These are phyloP conservation scores for Aix galericulata DNA, from an alignment of 2,113 vertebrate genomes.

Conservation along the genomic window DNA sequence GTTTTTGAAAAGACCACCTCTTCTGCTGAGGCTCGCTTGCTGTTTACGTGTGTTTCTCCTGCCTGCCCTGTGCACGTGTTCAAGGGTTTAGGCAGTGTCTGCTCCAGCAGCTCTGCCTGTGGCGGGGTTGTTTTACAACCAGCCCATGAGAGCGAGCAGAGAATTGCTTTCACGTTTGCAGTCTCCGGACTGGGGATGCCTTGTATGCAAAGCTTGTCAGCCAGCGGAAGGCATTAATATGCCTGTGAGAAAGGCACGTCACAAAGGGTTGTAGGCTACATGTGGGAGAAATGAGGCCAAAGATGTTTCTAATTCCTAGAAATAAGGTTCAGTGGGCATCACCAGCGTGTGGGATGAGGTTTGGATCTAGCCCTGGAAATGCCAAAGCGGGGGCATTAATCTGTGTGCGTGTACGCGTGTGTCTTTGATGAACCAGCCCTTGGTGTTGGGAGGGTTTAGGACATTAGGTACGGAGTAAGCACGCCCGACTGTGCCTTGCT, in stretches of 20 bases:
- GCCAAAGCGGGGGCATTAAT: not conserved
- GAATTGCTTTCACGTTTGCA: not conserved
- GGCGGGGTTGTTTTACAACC: not conserved
- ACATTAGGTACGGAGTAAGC: not conserved
- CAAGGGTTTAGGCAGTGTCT: not conserved
- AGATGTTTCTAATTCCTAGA: not conserved
- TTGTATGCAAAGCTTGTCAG: fast-evolving
- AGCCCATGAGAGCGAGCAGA: fast-evolving
- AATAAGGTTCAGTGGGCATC: not conserved
- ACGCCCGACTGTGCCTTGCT: fast-evolving
- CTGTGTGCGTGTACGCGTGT: not conserved
- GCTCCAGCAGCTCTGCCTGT: not conserved
- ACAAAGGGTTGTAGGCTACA: not conserved
- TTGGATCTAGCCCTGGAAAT: not conserved
- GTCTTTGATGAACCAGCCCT: not conserved
- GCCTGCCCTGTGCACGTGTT: fast-evolving
- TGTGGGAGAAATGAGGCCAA: not conserved
- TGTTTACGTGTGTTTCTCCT: not conserved
- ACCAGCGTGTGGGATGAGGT: not conserved
- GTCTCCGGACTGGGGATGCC: not conserved
- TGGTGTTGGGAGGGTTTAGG: not conserved
- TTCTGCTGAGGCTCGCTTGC: not conserved
- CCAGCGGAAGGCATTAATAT: not conserved
- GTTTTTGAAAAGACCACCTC: constrained; percentile 9
- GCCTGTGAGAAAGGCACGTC: not conserved